Evolutionary conservation across 1,140 invertebrate genomes (phyloP), one percentile per base, ranked within the genome.

Genomic region (Augochlora pura): DNA sequence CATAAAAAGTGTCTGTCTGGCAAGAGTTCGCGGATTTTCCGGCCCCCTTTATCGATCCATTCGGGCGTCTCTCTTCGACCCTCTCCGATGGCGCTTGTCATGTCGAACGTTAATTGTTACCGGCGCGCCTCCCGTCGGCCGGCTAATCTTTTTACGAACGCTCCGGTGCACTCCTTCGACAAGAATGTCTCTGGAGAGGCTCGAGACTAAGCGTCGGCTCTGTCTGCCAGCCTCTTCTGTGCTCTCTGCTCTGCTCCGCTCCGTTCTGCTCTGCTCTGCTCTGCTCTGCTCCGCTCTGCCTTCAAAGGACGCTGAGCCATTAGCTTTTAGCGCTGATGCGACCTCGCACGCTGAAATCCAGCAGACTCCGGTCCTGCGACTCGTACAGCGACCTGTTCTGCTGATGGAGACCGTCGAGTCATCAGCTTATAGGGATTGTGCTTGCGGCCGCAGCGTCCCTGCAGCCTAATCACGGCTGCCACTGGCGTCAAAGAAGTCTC

Each of bases 271-370:
- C 1, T 32, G 32, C 32, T 32, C 32, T 32, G 32, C 1, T 32
- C 32, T 32, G 4, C 4, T 32, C 32, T 32, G 32, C 32, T 32
- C 32, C 63, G 46, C 23, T 57, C 39, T 62, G 39, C 74, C 74
- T 81, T 81, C 75, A 72, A 81, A 81, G 80, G 63, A 64, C 54
- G 32, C 23, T 52, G 68, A 62, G 77, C 75, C 80, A 81, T 81
- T 81, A 81, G 80, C 75, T 77, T 81, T 81, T 81, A 81, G 57
- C 80, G 80, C 75, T 72, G 74, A 76, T 65, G 79, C 75, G 52
- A 71, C 60, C 79, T 71, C 52, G 21, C 54, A 12, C 2, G 39
- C 80, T 63, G 60, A 71, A 77, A 81, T 81, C 80, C 80, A 21
- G 25, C 8, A 38, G 52, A 32, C 49, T n/a, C 39, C 6, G 27